phyloP scores from a whole-genome alignment of 2,797 vertebrate genomes.

The Scomberomorus guttatus region DNA sequence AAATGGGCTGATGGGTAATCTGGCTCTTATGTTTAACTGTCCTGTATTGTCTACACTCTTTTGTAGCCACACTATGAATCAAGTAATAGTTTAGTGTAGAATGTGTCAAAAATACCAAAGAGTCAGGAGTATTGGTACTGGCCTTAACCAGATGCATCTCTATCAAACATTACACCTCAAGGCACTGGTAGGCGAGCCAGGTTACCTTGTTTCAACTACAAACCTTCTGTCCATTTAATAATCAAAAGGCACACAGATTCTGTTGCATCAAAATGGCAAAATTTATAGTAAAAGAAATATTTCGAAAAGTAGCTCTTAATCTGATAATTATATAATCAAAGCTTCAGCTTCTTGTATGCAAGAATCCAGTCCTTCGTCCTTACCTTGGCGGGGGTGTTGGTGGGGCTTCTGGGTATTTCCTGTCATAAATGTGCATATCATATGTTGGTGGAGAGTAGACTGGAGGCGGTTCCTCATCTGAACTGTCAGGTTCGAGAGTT shows the following conservation, averaged over 20 bases:
- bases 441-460: constrained; percentile 96
- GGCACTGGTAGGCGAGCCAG: too few relatives aligned
- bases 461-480: constrained; percentile 96
- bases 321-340: background rate
- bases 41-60: background rate
- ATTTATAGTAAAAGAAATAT: background rate
- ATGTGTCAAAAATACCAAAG: background rate
- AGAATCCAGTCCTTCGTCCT: background rate
- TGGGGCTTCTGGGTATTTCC: constrained; percentile 87
- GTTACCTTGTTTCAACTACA: background rate
- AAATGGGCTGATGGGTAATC: too few relatives aligned
- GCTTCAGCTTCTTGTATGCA: background rate
- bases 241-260: background rate
- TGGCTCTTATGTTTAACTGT: background rate
- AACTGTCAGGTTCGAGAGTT: constrained; percentile 96
- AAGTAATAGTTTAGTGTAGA: background rate
- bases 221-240: background rate
- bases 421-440: constrained; percentile 90
- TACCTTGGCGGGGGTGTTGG: constrained; percentile 92
- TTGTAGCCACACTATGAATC: background rate
- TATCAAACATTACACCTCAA: background rate
- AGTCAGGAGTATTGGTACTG: too few relatives aligned
- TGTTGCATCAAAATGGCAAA: background rate
- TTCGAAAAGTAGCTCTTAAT: background rate
- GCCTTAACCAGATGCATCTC: background rate